These are phyloP conservation scores for Shinisaurus crocodilurus DNA, from an alignment of 2,113 vertebrate species.

Conservation along the genomic window DNA sequence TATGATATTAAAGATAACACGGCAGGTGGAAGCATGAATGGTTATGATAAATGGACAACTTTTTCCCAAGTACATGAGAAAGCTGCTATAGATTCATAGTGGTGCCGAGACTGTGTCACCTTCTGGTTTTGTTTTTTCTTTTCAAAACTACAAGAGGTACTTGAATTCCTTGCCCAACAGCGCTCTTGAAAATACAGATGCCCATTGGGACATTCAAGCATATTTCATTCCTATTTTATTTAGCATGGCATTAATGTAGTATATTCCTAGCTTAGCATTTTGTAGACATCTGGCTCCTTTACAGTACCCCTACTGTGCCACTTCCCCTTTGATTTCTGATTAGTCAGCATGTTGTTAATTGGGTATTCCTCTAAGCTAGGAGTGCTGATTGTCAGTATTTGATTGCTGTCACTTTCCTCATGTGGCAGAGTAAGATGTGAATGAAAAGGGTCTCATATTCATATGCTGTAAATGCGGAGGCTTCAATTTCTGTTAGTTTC, in stretches of 20 bases:
- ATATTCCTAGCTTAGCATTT: slow-evolving; percentile 39
- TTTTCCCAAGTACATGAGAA: neutral
- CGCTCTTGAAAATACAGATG: slow-evolving; percentile 9
- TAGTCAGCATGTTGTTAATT: slow-evolving; percentile 66
- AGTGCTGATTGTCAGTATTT: slow-evolving; percentile 58
- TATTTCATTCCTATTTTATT: slow-evolving; percentile 48
- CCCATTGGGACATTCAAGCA: slow-evolving; percentile 22
- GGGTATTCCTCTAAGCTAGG: slow-evolving; percentile 43
- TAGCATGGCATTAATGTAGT: slow-evolving; percentile 45
- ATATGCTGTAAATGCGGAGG: neutral
- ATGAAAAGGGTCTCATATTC: neutral
- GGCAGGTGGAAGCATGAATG: neutral
- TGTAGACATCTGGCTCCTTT: slow-evolving; percentile 32
- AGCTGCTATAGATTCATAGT: neutral
- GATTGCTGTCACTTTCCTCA: slow-evolving; percentile 37
- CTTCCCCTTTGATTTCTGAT: slow-evolving; percentile 57
- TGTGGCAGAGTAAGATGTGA: neutral
- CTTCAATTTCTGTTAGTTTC: neutral
- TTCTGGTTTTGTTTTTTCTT: neutral
- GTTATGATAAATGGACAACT: neutral
- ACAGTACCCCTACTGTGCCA: neutral
- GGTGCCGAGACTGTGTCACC: neutral
- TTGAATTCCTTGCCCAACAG: neutral
- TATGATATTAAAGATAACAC: neutral
- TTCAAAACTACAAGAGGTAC: neutral